Conservation (phyloP, 2,888 invertebrate species). For the Drosophila borealis region DNA sequence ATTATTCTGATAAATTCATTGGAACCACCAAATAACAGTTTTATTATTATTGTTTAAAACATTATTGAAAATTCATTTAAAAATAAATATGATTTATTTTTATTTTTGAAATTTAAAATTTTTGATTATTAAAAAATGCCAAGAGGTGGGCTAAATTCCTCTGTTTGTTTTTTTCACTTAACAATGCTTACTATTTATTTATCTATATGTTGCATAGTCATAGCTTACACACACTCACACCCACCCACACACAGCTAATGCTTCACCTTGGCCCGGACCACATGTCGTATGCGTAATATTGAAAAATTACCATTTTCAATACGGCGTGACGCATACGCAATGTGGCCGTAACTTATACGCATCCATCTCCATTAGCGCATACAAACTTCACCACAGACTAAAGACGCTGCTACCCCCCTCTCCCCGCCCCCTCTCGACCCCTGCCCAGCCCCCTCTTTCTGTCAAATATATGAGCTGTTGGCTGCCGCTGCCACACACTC, state of each 20-base stretch:
- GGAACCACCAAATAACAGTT: too few species aligned
- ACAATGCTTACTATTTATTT: slow-evolving; percentile 7
- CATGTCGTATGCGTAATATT: slow-evolving; percentile 66
- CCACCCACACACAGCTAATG: background rate
- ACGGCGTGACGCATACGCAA: slow-evolving; percentile 59
- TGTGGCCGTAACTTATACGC: slow-evolving; percentile 45
- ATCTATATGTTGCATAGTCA: slow-evolving; percentile 1
- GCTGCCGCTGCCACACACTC: background rate
- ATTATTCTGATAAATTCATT: too few species aligned
- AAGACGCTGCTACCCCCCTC: slow-evolving; percentile 27
- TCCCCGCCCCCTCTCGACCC: background rate
- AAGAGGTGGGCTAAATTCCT: background rate
- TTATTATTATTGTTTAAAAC: too few species aligned
- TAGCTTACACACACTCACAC: too few species aligned
- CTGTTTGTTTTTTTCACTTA: background rate
- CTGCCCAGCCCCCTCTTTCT: background rate
- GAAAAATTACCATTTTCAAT: slow-evolving; percentile 70
- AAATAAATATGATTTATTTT: too few species aligned
- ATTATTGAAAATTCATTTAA: too few species aligned
- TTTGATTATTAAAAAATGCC: too few species aligned
- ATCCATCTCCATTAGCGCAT: slow-evolving; percentile 78
- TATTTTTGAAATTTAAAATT: too few species aligned
- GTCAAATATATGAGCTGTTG: slow-evolving; percentile 18
- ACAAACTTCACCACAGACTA: slow-evolving; percentile 61
- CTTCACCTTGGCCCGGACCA: slow-evolving; percentile 31